A percentile compares a stretch with the other conserved stretches of the same genome.
Conservation (phyloP, 2,113 vertebrate genomes). For the Piprites chloris region DNA sequence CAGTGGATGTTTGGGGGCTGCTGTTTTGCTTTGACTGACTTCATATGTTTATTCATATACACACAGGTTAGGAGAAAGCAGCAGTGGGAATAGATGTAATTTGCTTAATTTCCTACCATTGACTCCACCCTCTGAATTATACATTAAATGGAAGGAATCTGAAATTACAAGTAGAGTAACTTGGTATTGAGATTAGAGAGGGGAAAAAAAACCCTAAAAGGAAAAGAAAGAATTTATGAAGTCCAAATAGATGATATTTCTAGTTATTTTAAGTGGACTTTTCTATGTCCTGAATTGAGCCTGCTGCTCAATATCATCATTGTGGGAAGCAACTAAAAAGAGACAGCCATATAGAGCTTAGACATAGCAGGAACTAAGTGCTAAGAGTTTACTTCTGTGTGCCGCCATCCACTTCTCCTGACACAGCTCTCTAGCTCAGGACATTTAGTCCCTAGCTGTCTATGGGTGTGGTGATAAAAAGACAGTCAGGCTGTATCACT, state of each 20-base stretch:
- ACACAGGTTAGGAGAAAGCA: not conserved
- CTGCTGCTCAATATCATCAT: not conserved
- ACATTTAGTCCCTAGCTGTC: no score
- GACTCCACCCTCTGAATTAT: not conserved
- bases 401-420: no score
- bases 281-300: accelerated
- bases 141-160: not conserved
- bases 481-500: no score
- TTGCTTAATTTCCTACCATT: not conserved
- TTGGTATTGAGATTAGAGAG: not conserved
- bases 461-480: no score
- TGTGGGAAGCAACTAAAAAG: not conserved
- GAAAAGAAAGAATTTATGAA: not conserved
- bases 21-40: not conserved
- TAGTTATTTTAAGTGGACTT: not conserved
- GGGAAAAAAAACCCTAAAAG: accelerated
- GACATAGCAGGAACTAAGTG: not conserved
- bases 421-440: no score
- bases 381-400: not conserved
- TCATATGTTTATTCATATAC: not conserved
- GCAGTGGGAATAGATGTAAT: not conserved
- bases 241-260: not conserved
- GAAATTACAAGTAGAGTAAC: not conserved
- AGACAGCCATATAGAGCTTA: not conserved
- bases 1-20: not conserved